These are phyloP conservation scores for Melanotaenia trifasciata DNA, from an alignment of 2,797 vertebrate species.

Conservation along the genomic window DNA sequence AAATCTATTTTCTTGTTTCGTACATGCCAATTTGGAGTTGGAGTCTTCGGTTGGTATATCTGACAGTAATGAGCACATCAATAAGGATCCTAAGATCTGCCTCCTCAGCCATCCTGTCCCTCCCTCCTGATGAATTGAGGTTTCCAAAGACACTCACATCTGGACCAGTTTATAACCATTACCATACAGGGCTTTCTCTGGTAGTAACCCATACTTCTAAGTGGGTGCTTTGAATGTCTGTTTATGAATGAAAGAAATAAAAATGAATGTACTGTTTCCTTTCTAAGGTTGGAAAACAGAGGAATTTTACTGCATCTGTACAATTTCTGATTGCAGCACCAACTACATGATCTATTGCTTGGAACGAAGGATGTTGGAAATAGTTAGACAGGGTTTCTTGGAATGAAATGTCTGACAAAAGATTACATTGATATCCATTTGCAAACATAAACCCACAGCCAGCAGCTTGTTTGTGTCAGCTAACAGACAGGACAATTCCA, in stretches of 20 bases:
- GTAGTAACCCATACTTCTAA: conserved; percentile 51
- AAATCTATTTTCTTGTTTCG: conserved; percentile 67
- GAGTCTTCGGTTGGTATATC: conserved; percentile 22
- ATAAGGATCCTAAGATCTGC: conserved; percentile 60
- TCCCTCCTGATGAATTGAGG: conserved; percentile 56
- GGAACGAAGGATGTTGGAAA: neutral
- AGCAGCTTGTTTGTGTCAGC: neutral
- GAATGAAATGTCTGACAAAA: neutral
- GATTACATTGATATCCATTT: neutral
- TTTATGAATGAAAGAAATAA: conserved; percentile 42
- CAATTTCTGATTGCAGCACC: conserved; percentile 9
- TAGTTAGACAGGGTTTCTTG: too few species aligned
- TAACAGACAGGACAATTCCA: neutral
- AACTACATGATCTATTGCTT: neutral
- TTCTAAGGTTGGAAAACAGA: conserved; percentile 15
- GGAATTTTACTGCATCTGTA: conserved; percentile 14
- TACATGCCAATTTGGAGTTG: conserved; percentile 68
- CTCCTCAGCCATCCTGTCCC: conserved; percentile 64
- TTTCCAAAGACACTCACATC: conserved; percentile 51
- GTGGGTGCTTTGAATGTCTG: conserved; percentile 44
- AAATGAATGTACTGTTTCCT: conserved; percentile 37
- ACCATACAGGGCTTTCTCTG: conserved; percentile 38
- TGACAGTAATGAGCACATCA: conserved; percentile 73
- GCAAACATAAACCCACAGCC: neutral
- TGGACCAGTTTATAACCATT: conserved; percentile 59